Evolutionary conservation across 2,888 invertebrate genomes (phyloP).

Genomic region (Hyposoter didymator): DNA sequence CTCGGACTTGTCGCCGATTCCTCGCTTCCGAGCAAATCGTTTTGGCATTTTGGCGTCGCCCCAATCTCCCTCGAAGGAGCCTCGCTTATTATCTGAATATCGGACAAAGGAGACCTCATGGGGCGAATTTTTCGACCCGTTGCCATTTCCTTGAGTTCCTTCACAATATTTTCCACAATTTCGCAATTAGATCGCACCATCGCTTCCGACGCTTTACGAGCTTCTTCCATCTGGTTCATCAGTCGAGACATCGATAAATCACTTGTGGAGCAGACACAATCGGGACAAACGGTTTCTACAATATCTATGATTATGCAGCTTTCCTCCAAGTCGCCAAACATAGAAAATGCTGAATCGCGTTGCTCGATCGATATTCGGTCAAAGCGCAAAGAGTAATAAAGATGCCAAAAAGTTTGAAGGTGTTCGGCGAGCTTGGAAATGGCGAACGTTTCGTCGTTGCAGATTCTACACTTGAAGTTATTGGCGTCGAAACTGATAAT

Average conservation of each 20-base stretch:
- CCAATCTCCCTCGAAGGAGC: background rate
- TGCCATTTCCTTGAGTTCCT: too few relatives aligned
- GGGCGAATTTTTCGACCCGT: too few relatives aligned
- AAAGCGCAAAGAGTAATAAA: background rate
- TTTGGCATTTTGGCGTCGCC: too few relatives aligned
- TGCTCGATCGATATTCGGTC: background rate
- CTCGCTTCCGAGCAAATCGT: background rate
- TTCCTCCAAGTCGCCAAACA: background rate
- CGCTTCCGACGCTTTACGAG: too few relatives aligned
- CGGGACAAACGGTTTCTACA: background rate
- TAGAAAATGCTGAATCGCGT: background rate
- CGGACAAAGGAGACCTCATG: too few relatives aligned
- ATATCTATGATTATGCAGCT: background rate
- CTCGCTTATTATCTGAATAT: background rate
- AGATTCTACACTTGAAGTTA: conserved; percentile 13
- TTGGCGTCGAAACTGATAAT: background rate
- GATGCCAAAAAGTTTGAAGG: background rate
- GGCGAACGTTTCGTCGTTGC: background rate
- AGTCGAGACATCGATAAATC: background rate
- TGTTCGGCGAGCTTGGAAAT: background rate
- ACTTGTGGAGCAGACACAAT: background rate
- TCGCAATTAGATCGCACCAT: background rate
- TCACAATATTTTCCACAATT: background rate
- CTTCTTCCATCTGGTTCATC: too few relatives aligned
- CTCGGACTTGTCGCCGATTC: background rate